These are phyloP conservation scores for Stenichneumon culpator DNA, from an alignment of 2,888 invertebrate genomes.

Conservation along the genomic window DNA sequence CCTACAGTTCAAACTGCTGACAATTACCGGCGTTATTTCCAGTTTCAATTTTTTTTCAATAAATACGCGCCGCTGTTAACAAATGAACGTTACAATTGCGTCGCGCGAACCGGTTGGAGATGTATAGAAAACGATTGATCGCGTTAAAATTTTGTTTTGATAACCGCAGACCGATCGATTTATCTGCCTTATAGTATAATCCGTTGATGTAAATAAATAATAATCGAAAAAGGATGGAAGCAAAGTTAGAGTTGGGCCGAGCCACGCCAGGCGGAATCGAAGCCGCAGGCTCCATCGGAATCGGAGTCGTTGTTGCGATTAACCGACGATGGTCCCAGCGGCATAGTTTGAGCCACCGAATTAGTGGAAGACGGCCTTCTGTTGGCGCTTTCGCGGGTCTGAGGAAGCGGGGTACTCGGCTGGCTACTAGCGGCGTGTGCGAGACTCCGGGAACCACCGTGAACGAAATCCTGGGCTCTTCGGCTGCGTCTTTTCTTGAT, in stretches of 20 bases:
- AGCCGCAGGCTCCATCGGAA: constrained; percentile 95
- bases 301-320: constrained; percentile 90
- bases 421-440: constrained; percentile 74
- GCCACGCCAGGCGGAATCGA: constrained; percentile 90
- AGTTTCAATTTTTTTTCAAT: constrained; percentile 15
- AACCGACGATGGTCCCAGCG: constrained; percentile 85
- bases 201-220: constrained; percentile 15
- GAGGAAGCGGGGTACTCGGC: constrained; percentile 80
- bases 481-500: constrained; percentile 90
- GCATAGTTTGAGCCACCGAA: constrained; percentile 81
- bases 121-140: constrained; percentile 31
- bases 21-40: constrained; percentile 32
- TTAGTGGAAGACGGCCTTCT: constrained; percentile 83
- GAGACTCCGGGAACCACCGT: constrained; percentile 71
- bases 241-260: constrained; percentile 79
- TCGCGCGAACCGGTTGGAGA: not conserved
- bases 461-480: constrained; percentile 86
- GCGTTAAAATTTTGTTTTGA: not conserved
- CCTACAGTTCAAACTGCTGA: constrained; percentile 24
- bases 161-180: constrained; percentile 10
- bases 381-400: constrained; percentile 68
- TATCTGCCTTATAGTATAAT: not conserved
- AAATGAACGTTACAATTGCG: constrained; percentile 34
- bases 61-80: not conserved
- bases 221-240: constrained; percentile 4